These are phyloP conservation scores for Scrobipalpa atriplicella DNA, from an alignment of 2,888 invertebrate species.

Conservation along the genomic window DNA sequence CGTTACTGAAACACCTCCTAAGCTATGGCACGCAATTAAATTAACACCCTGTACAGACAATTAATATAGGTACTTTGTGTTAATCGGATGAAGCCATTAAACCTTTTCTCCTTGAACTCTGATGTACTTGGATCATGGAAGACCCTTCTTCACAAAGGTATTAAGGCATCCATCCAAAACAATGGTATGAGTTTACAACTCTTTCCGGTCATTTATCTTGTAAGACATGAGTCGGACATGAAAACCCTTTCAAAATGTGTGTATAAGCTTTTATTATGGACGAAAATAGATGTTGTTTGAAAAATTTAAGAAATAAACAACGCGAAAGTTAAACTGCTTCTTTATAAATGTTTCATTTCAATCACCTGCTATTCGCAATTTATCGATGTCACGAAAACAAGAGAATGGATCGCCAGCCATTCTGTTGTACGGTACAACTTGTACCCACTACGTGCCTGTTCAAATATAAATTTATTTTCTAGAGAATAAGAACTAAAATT, in stretches of 20 bases:
- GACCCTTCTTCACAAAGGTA: background rate
- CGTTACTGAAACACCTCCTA: no score
- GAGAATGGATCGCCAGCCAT: background rate
- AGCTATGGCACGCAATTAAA: no score
- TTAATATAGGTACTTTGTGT: background rate
- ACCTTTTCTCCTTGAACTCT: background rate
- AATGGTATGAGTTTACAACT: background rate
- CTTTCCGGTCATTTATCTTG: constrained; percentile 14
- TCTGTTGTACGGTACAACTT: no score
- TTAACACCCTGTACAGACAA: no score
- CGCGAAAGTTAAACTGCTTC: background rate
- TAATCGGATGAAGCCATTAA: background rate
- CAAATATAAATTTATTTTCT: constrained; percentile 6
- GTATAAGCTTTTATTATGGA: background rate
- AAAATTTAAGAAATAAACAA: no score
- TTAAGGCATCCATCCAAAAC: background rate
- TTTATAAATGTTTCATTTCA: background rate
- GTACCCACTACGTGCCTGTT: background rate
- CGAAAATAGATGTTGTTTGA: background rate
- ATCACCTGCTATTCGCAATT: constrained; percentile 2
- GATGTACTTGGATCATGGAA: background rate
- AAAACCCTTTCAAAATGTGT: constrained; percentile 14
- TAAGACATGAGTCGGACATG: constrained; percentile 1
- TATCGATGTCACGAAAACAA: constrained; percentile 3
- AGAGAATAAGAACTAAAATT: constrained; percentile 13